Evolutionary conservation across 2,888 invertebrate species (phyloP).

Genomic region (Sminthurides aquaticus): DNA sequence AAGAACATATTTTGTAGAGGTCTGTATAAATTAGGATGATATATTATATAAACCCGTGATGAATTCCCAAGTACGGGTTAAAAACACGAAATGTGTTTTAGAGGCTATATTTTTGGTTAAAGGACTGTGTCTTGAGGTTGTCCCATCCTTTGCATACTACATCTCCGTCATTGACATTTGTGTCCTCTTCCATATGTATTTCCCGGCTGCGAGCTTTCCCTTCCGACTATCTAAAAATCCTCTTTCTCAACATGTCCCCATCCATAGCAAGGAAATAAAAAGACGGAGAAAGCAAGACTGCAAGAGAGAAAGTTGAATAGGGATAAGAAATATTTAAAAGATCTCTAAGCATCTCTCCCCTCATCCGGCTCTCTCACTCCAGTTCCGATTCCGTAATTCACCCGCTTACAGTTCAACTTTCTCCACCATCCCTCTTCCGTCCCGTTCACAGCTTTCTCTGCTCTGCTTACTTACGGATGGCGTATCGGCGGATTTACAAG

Average conservation of each 20-base stretch:
- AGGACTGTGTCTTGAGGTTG: neutral
- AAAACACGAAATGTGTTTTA: constrained; percentile 2
- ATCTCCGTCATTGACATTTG: neutral
- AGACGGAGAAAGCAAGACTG: too few species aligned
- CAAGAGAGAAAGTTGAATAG: too few species aligned
- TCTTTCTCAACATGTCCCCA: neutral
- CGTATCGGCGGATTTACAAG: too few species aligned
- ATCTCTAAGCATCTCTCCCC: neutral
- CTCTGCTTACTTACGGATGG: neutral
- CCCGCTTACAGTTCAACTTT: neutral
- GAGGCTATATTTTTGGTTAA: constrained; percentile 26
- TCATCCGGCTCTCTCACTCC: neutral
- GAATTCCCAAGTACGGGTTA: constrained; percentile 18
- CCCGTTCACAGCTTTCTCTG: neutral
- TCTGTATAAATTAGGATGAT: constrained; percentile 9
- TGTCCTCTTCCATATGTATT: neutral
- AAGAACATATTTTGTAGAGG: too few species aligned
- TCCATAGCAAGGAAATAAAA: too few species aligned
- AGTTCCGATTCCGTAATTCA: neutral
- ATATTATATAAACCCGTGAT: constrained; percentile 19
- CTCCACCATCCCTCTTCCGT: neutral
- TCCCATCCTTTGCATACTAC: neutral
- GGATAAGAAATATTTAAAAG: neutral
- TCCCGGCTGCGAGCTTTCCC: neutral
- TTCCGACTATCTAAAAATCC: too few species aligned